These are phyloP conservation scores for Dendrolimus punctatus DNA, from an alignment of 1,140 invertebrate genomes.

Conservation along the genomic window DNA sequence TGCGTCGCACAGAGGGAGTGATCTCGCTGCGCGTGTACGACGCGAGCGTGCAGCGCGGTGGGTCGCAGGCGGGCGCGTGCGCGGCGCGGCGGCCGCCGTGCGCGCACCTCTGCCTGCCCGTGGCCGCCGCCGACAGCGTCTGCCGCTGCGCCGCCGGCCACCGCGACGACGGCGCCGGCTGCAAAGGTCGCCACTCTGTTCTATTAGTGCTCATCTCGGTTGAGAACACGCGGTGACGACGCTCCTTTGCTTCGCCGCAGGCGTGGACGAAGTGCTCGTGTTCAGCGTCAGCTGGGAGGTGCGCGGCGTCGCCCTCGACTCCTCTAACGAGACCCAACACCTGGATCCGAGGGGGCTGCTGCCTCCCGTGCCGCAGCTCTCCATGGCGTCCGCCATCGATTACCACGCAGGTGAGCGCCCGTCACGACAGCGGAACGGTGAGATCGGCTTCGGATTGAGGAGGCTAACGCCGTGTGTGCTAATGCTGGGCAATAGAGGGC, in stretches of 20 bases:
- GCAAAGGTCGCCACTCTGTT: conserved; percentile 15
- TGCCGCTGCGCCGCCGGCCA: conserved; percentile 88
- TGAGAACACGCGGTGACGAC: background rate
- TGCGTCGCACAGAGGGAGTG: conserved; percentile 69
- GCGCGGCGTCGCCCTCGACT: conserved; percentile 76
- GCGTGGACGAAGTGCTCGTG: conserved; percentile 79
- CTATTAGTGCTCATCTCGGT: conserved; percentile 1
- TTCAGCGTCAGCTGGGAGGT: conserved; percentile 86
- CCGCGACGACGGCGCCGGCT: conserved; percentile 62
- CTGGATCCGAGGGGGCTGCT: conserved; percentile 65
- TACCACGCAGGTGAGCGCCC: conserved; percentile 76
- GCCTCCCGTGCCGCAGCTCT: conserved; percentile 84
- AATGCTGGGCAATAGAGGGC: conserved; percentile 52
- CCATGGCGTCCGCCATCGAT: conserved; percentile 83
- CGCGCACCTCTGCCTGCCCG: conserved; percentile 86
- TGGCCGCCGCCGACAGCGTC: conserved; percentile 65
- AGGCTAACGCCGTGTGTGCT: conserved; percentile 6
- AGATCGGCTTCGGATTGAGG: too few relatives aligned
- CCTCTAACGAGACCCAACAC: conserved; percentile 28
- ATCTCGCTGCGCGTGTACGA: conserved; percentile 82
- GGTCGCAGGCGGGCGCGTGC: conserved; percentile 17
- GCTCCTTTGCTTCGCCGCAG: conserved; percentile 16
- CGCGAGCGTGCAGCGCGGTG: conserved; percentile 72
- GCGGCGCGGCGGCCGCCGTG: conserved; percentile 55
- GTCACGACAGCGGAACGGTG: background rate